These are phyloP conservation scores for Epizoanthus rinbou DNA, from an alignment of 92 coral and sea anemone genomes.

Conservation along the genomic window DNA sequence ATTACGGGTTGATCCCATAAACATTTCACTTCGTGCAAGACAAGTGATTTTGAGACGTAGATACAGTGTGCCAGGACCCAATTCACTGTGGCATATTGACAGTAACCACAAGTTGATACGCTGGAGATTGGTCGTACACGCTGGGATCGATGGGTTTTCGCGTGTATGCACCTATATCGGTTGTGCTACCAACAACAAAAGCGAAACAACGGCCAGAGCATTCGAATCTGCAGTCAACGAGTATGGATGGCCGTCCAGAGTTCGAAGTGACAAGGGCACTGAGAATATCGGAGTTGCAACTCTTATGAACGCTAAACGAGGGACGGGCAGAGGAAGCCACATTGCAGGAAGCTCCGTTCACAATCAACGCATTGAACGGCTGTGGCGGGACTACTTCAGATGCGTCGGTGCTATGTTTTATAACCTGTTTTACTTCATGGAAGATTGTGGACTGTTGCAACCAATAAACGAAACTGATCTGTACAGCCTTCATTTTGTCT, in stretches of 20 bases:
- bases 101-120: slow-evolving; percentile 47
- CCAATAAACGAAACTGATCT: slow-evolving; percentile 50
- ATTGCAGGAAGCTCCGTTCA: no score
- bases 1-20: neutral
- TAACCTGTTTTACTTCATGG: neutral
- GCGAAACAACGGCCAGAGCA: neutral
- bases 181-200: slow-evolving; percentile 14
- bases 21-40: slow-evolving; percentile 6
- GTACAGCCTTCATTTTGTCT: slow-evolving; percentile 56
- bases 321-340: no score
- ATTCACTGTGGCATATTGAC: slow-evolving; percentile 49
- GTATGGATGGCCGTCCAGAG: no score
- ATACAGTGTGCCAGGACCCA: slow-evolving; percentile 44
- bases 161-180: slow-evolving; percentile 21
- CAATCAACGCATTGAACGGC: no score
- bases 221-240: no score
- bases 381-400: neutral
- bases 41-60: slow-evolving; percentile 14
- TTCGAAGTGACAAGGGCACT: no score
- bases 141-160: slow-evolving; percentile 39
- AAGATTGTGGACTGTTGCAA: slow-evolving; percentile 38
- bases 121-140: slow-evolving; percentile 41
- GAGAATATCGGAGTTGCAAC: no score
- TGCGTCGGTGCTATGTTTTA: neutral
- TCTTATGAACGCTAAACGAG: no score